Base-by-base conservation (phyloP, 2,797 vertebrate genomes). In the Oryzias sinensis region DNA sequence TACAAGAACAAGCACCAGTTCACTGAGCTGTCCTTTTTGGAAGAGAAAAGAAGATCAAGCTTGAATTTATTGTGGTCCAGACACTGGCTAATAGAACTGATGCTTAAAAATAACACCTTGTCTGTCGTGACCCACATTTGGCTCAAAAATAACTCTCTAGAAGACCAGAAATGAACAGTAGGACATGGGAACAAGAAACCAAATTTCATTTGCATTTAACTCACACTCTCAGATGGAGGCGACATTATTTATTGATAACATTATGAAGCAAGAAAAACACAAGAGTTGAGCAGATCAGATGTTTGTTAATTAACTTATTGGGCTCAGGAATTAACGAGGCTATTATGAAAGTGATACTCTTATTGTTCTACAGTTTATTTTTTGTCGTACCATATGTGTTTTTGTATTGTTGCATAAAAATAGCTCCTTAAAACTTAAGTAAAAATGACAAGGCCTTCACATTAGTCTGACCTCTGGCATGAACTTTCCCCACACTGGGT, bases 81-180 rank as follows among this genome's bases (percentile, higher is more conserved):
- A 87, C 79, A 67, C 72, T 79, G 83, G 86, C 80, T 85, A 81
- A 91, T 88, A 76, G 81, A 76, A 78, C 74, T 74, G 75, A 53
- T 79, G 81, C 76, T 86, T 88, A 84, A 88, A 90, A 90, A 90
- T 86, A 90, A 88, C 86, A 89, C 87, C 81, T 90, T 77, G 75
- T 24, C 66, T 84, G 82, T 83, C 69, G 75, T 91, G 91, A 91
- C 90, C 90, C 76, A 91, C 82, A 91, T 93, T 85, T 83, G 79
- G 59, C 77, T 81, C 68, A 80, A 77, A 89, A 90, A 89, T 87
- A 91, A 83, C 84, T 84, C 62, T 68, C 74, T 77, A 61, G 68
- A 82, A 89, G 81, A 85, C 76, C 75, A 72, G 72, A 88, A 85
- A 81, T 59, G 66, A 49, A 60, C 63, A 42, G 70, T 33, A 64